Evolutionary conservation across 2,888 invertebrate genomes (phyloP).

Genomic region (Scaptomyza parva): DNA sequence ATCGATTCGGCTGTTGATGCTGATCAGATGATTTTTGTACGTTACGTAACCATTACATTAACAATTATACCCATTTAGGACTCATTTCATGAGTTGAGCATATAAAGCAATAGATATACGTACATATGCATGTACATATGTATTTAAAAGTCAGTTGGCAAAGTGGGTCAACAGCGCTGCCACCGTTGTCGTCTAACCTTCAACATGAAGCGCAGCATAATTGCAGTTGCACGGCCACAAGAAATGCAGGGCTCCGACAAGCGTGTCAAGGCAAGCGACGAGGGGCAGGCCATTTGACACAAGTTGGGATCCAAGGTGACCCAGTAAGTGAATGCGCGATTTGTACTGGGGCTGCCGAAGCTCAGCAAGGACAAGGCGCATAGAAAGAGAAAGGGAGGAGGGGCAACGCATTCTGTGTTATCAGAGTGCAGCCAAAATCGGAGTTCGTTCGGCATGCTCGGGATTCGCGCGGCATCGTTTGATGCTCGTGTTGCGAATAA

Average conservation of each 20-base stretch:
- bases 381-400: background rate
- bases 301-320: slow-evolving; percentile 62
- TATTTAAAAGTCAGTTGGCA: slow-evolving; percentile 6
- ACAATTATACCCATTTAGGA: too few species aligned
- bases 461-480: slow-evolving; percentile 55
- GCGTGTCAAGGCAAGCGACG: slow-evolving; percentile 66
- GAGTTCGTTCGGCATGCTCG: slow-evolving; percentile 43
- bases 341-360: slow-evolving; percentile 17
- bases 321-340: slow-evolving; percentile 66
- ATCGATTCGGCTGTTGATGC: too few species aligned
- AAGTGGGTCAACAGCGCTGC: slow-evolving; percentile 69
- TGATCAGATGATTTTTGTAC: too few species aligned
- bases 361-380: slow-evolving; percentile 26
- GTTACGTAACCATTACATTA: too few species aligned
- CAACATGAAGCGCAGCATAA: slow-evolving; percentile 74
- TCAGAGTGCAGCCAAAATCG: slow-evolving; percentile 60
- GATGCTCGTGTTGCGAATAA: slow-evolving; percentile 44
- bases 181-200: slow-evolving; percentile 56
- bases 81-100: too few species aligned
- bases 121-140: background rate
- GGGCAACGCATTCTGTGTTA: slow-evolving; percentile 42
- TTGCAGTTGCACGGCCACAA: slow-evolving; percentile 59
- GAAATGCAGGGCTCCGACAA: slow-evolving; percentile 52
- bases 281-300: slow-evolving; percentile 14
- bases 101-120: background rate